Conservation (phyloP, 2,113 vertebrate species). For the Zingel zingel region DNA sequence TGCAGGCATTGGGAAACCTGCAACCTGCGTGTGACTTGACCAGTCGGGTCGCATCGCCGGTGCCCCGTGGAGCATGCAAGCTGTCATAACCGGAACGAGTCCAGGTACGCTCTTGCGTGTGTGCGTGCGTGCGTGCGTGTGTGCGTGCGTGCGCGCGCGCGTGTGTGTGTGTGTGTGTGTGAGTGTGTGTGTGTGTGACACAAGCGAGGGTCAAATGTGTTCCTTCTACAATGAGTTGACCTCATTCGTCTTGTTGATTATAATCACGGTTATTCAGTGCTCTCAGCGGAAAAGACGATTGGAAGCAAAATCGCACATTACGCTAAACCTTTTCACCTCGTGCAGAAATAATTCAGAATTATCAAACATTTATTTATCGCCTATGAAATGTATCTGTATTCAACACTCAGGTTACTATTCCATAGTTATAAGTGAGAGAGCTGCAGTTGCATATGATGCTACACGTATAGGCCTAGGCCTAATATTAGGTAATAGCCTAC, state of each 20-base stretch:
- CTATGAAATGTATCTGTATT: too few species aligned
- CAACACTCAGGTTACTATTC: not conserved
- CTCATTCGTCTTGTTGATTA: constrained; percentile 76
- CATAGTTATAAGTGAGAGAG: too few species aligned
- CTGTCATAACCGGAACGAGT: constrained; percentile 43
- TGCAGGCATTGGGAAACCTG: constrained; percentile 75
- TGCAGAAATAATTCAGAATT: constrained; percentile 36
- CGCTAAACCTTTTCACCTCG: constrained; percentile 55
- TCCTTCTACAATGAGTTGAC: constrained; percentile 71
- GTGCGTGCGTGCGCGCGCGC: not conserved
- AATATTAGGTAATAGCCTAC: not conserved
- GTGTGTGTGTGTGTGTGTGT: not conserved
- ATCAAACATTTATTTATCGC: constrained; percentile 3
- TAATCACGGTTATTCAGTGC: constrained; percentile 73
- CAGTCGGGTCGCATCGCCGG: constrained; percentile 72
- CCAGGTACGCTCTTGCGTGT: constrained; percentile 45
- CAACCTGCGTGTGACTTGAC: constrained; percentile 82
- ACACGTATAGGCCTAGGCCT: not conserved
- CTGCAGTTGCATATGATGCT: not conserved
- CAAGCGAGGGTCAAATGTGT: constrained; percentile 62
- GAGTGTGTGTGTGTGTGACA: not conserved
- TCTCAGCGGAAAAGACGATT: constrained; percentile 60
- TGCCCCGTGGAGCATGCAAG: constrained; percentile 58
- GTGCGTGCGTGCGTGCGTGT: not conserved
- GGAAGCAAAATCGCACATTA: constrained; percentile 45